These are phyloP conservation scores for Myopa tessellatipennis DNA, from an alignment of 2,888 invertebrate species.

Conservation along the genomic window DNA sequence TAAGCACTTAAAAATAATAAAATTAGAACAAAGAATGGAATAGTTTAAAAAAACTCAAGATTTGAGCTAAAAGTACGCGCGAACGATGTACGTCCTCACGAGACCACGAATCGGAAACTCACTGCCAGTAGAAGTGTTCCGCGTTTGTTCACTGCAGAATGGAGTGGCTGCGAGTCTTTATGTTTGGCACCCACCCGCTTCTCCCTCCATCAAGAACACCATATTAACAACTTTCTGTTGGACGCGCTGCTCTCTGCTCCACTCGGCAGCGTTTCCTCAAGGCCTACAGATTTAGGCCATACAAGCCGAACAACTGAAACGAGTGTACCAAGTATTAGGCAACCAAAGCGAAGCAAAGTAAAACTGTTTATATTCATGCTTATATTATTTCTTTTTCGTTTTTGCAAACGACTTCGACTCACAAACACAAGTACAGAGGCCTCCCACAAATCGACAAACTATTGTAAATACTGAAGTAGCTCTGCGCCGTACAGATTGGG, in stretches of 20 bases:
- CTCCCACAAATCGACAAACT: no score
- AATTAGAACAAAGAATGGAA: conserved; percentile 32
- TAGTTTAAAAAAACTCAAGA: conserved; percentile 30
- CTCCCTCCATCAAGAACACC: conserved; percentile 5
- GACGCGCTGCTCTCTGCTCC: conserved; percentile 35
- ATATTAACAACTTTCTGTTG: conserved; percentile 31
- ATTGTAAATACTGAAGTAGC: no score
- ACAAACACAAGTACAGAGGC: neutral
- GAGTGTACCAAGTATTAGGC: conserved; percentile 37
- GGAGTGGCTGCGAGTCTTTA: conserved; percentile 33
- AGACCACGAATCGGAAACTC: conserved; percentile 52
- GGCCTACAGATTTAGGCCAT: conserved; percentile 55
- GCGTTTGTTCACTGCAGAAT: conserved; percentile 30
- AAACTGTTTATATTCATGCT: conserved; percentile 35
- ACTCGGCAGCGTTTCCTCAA: conserved; percentile 49
- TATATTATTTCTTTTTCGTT: conserved; percentile 29
- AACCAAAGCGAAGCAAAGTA: conserved; percentile 38
- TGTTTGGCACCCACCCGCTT: conserved; percentile 8
- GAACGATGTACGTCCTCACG: conserved; percentile 49
- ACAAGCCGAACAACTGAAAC: conserved; percentile 37
- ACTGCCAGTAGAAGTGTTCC: conserved; percentile 45
- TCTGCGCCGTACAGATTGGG: no score
- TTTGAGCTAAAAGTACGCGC: conserved; percentile 16
- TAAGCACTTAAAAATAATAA: conserved; percentile 26
- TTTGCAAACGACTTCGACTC: conserved; percentile 21